A percentile compares a stretch with the other conserved stretches of the same genome.
Evolutionary conservation across 2,113 vertebrate species (phyloP).

Genomic region (Martes martes): DNA sequence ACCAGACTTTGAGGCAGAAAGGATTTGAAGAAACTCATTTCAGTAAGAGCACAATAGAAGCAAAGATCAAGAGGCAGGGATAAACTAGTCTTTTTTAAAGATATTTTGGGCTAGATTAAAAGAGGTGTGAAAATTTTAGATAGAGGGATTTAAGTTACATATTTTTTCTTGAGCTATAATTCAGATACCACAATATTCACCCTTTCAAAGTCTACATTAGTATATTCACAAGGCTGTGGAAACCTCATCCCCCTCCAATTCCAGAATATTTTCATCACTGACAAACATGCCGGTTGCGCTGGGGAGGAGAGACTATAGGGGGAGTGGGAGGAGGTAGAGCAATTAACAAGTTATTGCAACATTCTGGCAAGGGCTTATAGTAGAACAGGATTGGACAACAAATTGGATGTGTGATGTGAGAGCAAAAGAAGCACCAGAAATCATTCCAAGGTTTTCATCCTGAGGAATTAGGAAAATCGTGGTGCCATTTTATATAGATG

Average conservation of each 20-base stretch:
- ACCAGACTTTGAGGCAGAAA: neutral
- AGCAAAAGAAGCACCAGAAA: neutral
- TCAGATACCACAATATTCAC: neutral
- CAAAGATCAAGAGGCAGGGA: neutral
- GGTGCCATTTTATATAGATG: neutral
- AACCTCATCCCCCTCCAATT: neutral
- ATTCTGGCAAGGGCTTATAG: neutral
- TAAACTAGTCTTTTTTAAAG: neutral
- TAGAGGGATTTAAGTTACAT: neutral
- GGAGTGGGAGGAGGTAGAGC: neutral
- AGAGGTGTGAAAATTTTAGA: neutral
- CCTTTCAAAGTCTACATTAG: neutral
- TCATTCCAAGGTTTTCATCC: neutral
- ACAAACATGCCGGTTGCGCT: neutral
- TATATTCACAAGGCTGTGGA: neutral
- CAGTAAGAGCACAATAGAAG: neutral
- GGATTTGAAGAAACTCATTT: neutral
- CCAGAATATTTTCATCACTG: neutral
- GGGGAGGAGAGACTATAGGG: neutral
- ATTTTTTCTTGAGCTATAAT: neutral
- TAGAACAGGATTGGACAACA: neutral
- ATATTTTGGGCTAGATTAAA: neutral
- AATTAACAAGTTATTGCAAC: neutral
- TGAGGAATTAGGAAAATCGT: neutral
- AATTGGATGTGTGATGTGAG: neutral